Base-by-base conservation (phyloP, 2,888 invertebrate genomes). In the Erebia epiphron region DNA sequence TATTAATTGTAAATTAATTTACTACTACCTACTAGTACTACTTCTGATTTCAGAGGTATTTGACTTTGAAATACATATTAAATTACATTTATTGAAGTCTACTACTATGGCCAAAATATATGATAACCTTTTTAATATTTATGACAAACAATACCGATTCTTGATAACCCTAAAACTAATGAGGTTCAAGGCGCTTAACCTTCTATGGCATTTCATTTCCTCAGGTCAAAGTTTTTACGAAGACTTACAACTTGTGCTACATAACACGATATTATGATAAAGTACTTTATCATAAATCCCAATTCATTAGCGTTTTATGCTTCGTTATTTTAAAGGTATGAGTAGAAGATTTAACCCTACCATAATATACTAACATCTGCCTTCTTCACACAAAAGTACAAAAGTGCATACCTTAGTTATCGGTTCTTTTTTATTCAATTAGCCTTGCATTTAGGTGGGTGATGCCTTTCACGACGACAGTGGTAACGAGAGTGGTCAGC, bases 401-500 rank as follows among this genome's bases (percentile, higher is more conserved):
- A 90, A 87, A 92, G 86, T 86, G 87, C 90, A 92, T 90, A 90
- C 89, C 89, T 79, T 81, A 78, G 86, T 88, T 89, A 91, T 92
- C 90, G 83, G 85, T 85, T 84, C 91, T 91, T 92, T 93, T 93
- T 91, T 93, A 90, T 91, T 92, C 92, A 91, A 93, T 93, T 93
- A 92, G 92, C 91, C 87, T 90, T 91, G 91, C 89, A 88, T 91
- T 91, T 89, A 86, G 89, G 88, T 91, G 87, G 88, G 89, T 79
- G 90, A 88, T 90, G 88, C 91, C 92, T 91, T 91, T 91, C 91
- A 90, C 89, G 91, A 88, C 83, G 86, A 91, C 91, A 90, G 86
- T 89, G 90, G 90, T 92, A 92, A 92, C 92, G 86, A 92, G 90
- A 88, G 82, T 89, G 92, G 92, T 92, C 92, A 91, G 88, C 93